A percentile compares a stretch with the other conserved stretches of the same genome.
Conservation (phyloP, 2,113 vertebrate species). For the Bubo blakistoni region DNA sequence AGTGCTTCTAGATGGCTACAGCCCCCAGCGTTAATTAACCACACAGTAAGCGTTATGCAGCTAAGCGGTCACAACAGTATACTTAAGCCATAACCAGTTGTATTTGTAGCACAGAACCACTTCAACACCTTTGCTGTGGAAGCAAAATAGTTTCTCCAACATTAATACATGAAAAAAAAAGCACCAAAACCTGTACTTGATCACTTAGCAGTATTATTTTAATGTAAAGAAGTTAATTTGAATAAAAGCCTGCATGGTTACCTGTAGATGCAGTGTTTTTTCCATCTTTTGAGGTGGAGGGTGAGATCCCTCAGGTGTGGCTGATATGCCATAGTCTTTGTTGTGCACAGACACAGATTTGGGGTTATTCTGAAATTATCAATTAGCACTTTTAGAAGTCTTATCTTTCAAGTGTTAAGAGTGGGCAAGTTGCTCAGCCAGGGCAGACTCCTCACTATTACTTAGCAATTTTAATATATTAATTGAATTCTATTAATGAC, state of each 20-base stretch:
- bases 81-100: neutral
- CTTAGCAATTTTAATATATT: constrained; percentile 42
- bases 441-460: neutral
- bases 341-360: neutral
- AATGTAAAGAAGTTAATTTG: neutral
- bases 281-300: neutral
- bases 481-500: constrained; percentile 41
- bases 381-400: neutral
- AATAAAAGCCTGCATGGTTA: neutral
- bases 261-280: neutral
- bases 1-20: neutral
- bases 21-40: neutral
- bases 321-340: neutral
- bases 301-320: rapidly evolving
- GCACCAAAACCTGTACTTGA: neutral
- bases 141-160: neutral
- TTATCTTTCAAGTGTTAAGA: neutral
- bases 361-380: neutral
- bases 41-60: neutral
- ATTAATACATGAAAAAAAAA: neutral
- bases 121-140: neutral
- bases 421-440: neutral
- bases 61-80: neutral
- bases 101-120: neutral
- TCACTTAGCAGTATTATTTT: neutral